Percentiles rank a stretch among this genome's conserved stretches.
Conservation (phyloP, 2,113 vertebrate species). For the Lampris megalopsis region DNA sequence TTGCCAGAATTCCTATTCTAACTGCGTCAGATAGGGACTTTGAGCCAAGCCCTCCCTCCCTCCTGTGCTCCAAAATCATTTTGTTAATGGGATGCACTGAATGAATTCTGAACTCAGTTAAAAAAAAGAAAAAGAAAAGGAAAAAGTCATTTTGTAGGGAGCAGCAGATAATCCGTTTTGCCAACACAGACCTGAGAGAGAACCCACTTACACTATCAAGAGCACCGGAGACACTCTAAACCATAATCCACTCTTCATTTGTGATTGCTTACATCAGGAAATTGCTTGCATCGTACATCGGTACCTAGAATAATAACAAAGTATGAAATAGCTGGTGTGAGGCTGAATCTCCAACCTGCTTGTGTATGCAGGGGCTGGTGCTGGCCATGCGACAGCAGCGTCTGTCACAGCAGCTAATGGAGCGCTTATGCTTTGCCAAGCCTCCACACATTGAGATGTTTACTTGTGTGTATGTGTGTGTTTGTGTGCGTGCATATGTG, state of each 20-base stretch:
- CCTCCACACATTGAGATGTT: slow-evolving; percentile 37
- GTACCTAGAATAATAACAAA: slow-evolving; percentile 68
- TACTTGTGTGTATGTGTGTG: slow-evolving; percentile 18
- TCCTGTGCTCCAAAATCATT: slow-evolving; percentile 63
- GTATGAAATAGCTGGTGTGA: slow-evolving; percentile 50
- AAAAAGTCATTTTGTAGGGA: slow-evolving; percentile 68
- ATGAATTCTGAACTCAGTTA: slow-evolving; percentile 50
- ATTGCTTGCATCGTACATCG: slow-evolving; percentile 73
- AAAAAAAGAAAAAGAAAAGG: slow-evolving; percentile 19
- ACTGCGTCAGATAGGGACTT: slow-evolving; percentile 48
- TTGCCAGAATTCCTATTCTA: slow-evolving; percentile 64
- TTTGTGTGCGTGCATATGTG: slow-evolving; percentile 11
- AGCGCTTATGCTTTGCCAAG: slow-evolving; percentile 60
- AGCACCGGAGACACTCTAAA: slow-evolving; percentile 72
- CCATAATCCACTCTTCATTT: slow-evolving; percentile 80
- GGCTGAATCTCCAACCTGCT: slow-evolving; percentile 46
- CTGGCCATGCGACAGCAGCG: slow-evolving; percentile 32
- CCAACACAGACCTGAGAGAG: slow-evolving; percentile 73
- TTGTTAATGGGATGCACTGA: slow-evolving; percentile 72
- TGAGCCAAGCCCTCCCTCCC: slow-evolving; percentile 32
- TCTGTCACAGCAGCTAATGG: slow-evolving; percentile 58
- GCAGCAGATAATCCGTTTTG: slow-evolving; percentile 78
- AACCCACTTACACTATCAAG: slow-evolving; percentile 76
- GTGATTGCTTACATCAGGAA: slow-evolving; percentile 79
- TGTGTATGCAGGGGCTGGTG: slow-evolving; percentile 60